Evolutionary conservation across 2,888 invertebrate genomes (phyloP), one percentile per base, ranked within the genome.

Genomic region (Rhagonycha fulva): DNA sequence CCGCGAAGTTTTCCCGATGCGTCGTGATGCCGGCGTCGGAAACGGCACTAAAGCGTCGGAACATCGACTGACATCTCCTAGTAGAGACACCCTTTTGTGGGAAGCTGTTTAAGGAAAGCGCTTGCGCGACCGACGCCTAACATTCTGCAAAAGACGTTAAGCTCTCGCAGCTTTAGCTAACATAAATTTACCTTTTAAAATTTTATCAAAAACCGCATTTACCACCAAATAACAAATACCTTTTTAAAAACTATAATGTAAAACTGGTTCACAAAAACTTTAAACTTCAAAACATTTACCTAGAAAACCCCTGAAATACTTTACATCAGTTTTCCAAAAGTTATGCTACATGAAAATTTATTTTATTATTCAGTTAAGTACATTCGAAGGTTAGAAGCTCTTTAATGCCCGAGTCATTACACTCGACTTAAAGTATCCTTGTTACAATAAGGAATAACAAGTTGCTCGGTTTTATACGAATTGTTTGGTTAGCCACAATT

Each of bases 111-210:
- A 78, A 78, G 78, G 73, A 73, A 75, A 76, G 82, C 83, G 84
- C 83, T 78, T 80, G 83, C 83, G 84, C 83, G 83, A 82, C 82
- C 82, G 80, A 83, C 83, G 82, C 82, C 84, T 83, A 82, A 81
- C 80, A 75, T 79, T 78, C 80, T 80, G 77, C 81, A 83, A 81
- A 80, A 81, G 80, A 79, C 76, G 72, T 78, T 80, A 79, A 80
- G 79, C 81, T 28, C 72, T 72, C 67, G 47, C 62, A 68, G 23
- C 61, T 72, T 23, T 68, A 62, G 28, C 72, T 62, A 68, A 68
- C 72, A 72, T 72, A 72, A 72, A 72, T 72, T 68, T 72, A 68
- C 72, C 62, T 72, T 72, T 72, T 68, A 28, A 72, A 72, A 72
- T 72, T 72, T 72, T 72, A 72, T 72, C 72, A 62, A 72, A 72